phyloP scores from a whole-genome alignment of 30 jellyfish, hydroid and myxozoan genomes.

The Haliclystus octoradiatus region DNA sequence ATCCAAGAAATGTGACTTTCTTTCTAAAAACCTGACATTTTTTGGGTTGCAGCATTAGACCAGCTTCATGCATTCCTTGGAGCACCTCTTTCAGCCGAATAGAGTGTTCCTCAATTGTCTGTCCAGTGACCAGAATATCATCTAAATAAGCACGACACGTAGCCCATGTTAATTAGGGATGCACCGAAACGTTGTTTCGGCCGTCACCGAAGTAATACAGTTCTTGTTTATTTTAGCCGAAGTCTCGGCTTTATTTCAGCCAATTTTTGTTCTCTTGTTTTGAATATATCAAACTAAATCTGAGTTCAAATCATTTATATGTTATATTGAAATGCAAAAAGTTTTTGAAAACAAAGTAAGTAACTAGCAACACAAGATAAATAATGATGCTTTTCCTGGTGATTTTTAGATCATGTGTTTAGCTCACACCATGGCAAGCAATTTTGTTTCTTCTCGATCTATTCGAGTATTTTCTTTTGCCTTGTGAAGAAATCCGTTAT shows the following conservation, averaged over 20 bases:
- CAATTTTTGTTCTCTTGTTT: too few species aligned
- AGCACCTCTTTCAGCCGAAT: constrained; percentile 15
- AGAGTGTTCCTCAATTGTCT: constrained; percentile 12
- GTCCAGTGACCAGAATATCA: constrained; percentile 21
- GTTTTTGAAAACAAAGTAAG: constrained; percentile 28
- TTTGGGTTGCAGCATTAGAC: constrained; percentile 17
- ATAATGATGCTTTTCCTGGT: too few species aligned
- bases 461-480: too few species aligned
- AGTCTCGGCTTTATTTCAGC: too few species aligned
- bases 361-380: too few species aligned
- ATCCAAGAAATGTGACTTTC: constrained; percentile 19
- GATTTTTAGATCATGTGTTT: too few species aligned
- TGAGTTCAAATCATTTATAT: too few species aligned
- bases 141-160: constrained; percentile 42
- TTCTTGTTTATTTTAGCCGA: constrained; percentile 28
- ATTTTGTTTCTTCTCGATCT: constrained; percentile 25
- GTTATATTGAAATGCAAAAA: too few species aligned
- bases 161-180: constrained; percentile 24
- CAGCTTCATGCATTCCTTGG: constrained; percentile 7
- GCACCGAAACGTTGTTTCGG: too few species aligned
- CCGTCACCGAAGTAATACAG: constrained; percentile 25
- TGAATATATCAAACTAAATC: too few species aligned
- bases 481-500: too few species aligned
- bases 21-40: constrained; percentile 26
- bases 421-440: too few species aligned